Conservation (phyloP, 2,797 vertebrate genomes). For the Enteromius unitaeniatus region DNA sequence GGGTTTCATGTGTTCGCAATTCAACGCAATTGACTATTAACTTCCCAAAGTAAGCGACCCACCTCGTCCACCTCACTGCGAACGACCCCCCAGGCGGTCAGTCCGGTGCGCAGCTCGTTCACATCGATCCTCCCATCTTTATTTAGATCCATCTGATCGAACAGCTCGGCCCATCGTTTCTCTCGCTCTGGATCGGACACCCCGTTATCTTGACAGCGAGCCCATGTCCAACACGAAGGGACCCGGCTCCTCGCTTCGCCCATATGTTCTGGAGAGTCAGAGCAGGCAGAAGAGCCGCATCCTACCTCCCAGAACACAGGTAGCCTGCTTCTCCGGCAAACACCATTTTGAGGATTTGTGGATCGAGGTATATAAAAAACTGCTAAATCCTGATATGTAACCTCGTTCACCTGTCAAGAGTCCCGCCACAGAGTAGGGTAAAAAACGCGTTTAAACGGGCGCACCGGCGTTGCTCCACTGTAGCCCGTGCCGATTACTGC, state of each 20-base stretch:
- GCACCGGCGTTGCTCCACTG: neutral
- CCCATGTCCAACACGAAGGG: constrained; percentile 55
- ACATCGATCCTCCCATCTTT: constrained; percentile 85
- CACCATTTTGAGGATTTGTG: neutral
- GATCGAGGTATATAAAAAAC: neutral
- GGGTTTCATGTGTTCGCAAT: neutral
- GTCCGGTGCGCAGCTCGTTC: constrained; percentile 79
- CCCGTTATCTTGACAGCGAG: constrained; percentile 57
- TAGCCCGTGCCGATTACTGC: constrained; percentile 29
- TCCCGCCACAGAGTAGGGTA: neutral
- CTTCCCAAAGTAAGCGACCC: constrained; percentile 42
- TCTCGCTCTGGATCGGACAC: constrained; percentile 70
- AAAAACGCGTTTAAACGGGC: neutral
- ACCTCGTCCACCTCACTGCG: constrained; percentile 80
- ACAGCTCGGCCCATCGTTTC: constrained; percentile 79
- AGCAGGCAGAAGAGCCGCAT: neutral
- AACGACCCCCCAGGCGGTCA: constrained; percentile 77
- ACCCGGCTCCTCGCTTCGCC: constrained; percentile 64
- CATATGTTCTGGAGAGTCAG: constrained; percentile 62
- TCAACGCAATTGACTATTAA: neutral
- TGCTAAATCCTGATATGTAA: neutral
- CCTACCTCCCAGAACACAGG: neutral
- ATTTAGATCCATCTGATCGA: constrained; percentile 85
- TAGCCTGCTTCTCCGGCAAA: neutral
- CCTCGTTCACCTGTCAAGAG: neutral